Conservation (phyloP, 1,140 invertebrate species). For the Bombus soroeensis region DNA sequence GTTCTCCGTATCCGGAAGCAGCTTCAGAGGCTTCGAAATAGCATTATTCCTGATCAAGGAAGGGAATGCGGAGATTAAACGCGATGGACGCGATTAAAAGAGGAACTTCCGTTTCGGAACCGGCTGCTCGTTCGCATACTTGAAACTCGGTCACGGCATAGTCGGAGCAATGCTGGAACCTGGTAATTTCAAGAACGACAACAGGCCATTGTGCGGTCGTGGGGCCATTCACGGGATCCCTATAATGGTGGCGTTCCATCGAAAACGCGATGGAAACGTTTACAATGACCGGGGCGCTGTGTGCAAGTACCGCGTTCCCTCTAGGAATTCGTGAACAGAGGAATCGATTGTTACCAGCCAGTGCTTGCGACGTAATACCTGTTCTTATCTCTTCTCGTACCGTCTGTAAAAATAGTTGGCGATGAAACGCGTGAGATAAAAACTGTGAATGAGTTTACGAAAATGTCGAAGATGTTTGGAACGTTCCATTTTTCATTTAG, state of each 20-base stretch:
- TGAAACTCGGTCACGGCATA: slow-evolving; percentile 32
- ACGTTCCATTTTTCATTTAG: too few species aligned
- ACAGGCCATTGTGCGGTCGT: slow-evolving; percentile 7
- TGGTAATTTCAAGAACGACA: slow-evolving; percentile 32
- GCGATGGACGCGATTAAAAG: slow-evolving; percentile 12
- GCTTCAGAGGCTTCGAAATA: too few species aligned
- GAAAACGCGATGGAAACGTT: slow-evolving; percentile 15
- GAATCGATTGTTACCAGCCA: background rate
- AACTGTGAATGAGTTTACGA: too few species aligned
- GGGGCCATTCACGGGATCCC: background rate
- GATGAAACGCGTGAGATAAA: background rate
- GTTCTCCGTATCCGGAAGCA: background rate
- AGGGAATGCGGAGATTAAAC: background rate
- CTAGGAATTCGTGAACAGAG: slow-evolving; percentile 3
- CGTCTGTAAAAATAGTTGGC: background rate
- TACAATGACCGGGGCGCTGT: background rate
- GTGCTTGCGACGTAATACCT: background rate
- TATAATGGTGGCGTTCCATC: slow-evolving; percentile 13
- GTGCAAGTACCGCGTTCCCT: background rate
- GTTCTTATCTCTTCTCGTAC: background rate
- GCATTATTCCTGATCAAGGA: background rate
- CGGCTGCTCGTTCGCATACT: slow-evolving; percentile 1
- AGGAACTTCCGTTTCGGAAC: slow-evolving; percentile 14
- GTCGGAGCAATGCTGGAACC: slow-evolving; percentile 26
- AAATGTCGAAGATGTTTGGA: too few species aligned